These are phyloP conservation scores for Megalopta genalis DNA, from an alignment of 1,140 invertebrate species.

Conservation along the genomic window DNA sequence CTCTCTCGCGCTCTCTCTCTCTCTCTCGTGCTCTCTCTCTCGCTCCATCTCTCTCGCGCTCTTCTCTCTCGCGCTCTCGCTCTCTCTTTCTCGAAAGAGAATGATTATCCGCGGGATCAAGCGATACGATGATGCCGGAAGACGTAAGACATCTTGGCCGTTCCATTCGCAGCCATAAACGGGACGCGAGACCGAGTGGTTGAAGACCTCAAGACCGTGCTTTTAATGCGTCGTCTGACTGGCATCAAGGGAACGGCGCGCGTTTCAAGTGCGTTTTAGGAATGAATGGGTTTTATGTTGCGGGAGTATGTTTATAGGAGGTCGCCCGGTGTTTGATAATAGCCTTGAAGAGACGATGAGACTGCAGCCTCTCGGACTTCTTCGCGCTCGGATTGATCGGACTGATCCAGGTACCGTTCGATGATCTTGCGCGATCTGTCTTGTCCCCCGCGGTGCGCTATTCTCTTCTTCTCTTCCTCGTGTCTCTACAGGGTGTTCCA, in stretches of 20 bases:
- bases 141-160: background rate
- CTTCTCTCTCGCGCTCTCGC: too few relatives aligned
- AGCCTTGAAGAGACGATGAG: conserved; percentile 25
- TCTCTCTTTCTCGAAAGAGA: background rate
- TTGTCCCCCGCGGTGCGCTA: background rate
- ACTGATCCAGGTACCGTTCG: background rate
- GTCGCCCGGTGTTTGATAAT: conserved; percentile 3
- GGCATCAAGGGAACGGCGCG: conserved; percentile 24
- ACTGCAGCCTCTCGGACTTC: conserved; percentile 29
- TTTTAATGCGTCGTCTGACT: conserved; percentile 22
- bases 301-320: conserved; percentile 18
- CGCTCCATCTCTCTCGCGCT: too few relatives aligned
- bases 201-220: background rate
- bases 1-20: too few relatives aligned
- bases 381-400: too few relatives aligned
- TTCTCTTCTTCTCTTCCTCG: background rate
- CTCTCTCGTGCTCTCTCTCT: too few relatives aligned
- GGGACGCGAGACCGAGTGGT: background rate
- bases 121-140: conserved; percentile 28
- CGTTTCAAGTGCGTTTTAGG: conserved; percentile 37
- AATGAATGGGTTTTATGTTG: conserved; percentile 46
- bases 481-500: too few relatives aligned
- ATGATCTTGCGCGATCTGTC: background rate
- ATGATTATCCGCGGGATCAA: conserved; percentile 9
- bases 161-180: conserved; percentile 19